Evolutionary conservation across 2,797 vertebrate genomes (phyloP), one percentile per base, ranked within the genome.

Genomic region (Pogonophryne albipinna): DNA sequence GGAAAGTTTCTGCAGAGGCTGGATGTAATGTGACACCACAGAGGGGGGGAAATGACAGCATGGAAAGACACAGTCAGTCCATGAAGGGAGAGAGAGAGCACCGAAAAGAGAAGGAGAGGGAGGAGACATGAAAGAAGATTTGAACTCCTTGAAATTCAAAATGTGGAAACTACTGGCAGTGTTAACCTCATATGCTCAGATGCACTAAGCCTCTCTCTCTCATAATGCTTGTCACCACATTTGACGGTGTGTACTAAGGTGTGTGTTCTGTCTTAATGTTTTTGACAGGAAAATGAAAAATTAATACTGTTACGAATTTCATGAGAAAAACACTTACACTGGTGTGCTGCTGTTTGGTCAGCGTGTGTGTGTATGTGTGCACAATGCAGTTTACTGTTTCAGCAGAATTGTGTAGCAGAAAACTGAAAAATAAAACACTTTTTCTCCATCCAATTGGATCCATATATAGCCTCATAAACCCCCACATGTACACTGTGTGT

Each of bases 51-150:
- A 15, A 6, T 91, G 89, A 90, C 86, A 90, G 82, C 74, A 92
- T 93, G 92, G 91, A 92, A 92, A 90, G 74, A 78, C 82, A 71
- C 64, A 74, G 82, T 88, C 82, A 76, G 78, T 82, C 63, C 53
- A 69, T 10, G 63, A 71, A 12, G 6, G 56, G 44, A 62, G 61
- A 78, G 63, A 76, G 72, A 66, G 69, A 59, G 58, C 59, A 46
- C 3, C 1, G 51, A 12, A 76, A 64, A 70, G 55, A 81, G 23
- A 1, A 2, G 44, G 58, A 68, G 45, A 78, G 66, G 17, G 41
- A 31, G 50, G 55, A 17, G 4, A 69, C 79, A 69, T 66, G 27
- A 80, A 72, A 75, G 62, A 41, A 45, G 73, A 82, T 82, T 77
- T 74, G 42, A 23, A 76, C 63, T 76, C 46, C 38, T 51, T 76